These are phyloP conservation scores for Ammospiza caudacuta DNA, from an alignment of 2,113 vertebrate genomes.

Conservation along the genomic window DNA sequence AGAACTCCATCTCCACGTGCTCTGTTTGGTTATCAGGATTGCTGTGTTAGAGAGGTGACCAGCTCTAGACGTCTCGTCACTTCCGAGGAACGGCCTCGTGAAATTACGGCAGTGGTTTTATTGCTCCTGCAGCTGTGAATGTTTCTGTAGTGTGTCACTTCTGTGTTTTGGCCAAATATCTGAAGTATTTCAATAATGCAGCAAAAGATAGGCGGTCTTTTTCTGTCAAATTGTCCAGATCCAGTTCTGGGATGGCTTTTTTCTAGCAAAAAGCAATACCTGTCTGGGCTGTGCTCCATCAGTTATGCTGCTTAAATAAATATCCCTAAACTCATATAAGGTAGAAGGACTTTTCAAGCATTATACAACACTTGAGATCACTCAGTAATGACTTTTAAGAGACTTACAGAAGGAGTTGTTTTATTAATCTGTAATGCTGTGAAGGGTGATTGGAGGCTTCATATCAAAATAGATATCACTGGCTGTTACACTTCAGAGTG, in stretches of 20 bases:
- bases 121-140: constrained; percentile 62
- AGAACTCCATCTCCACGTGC: not conserved
- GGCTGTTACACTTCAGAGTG: not conserved
- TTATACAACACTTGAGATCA: constrained; percentile 37
- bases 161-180: constrained; percentile 61
- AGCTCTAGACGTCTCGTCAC: not conserved
- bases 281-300: not conserved
- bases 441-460: constrained; percentile 32
- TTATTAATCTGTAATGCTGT: constrained; percentile 2
- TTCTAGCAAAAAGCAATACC: not conserved
- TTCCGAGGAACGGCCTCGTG: not conserved
- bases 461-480: not conserved
- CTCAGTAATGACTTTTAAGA: constrained; percentile 39
- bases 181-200: constrained; percentile 62
- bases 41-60: not conserved
- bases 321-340: not conserved
- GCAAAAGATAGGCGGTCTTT: constrained; percentile 13
- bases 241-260: constrained; percentile 2
- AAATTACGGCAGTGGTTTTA: constrained; percentile 8
- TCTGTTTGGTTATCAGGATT: not conserved
- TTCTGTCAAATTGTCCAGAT: constrained; percentile 21
- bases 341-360: constrained; percentile 28
- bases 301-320: constrained; percentile 2
- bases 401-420: constrained; percentile 21
- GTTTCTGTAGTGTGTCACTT: constrained; percentile 55